Base-by-base conservation (phyloP, 2,888 invertebrate genomes). In the Tinea semifulvella region DNA sequence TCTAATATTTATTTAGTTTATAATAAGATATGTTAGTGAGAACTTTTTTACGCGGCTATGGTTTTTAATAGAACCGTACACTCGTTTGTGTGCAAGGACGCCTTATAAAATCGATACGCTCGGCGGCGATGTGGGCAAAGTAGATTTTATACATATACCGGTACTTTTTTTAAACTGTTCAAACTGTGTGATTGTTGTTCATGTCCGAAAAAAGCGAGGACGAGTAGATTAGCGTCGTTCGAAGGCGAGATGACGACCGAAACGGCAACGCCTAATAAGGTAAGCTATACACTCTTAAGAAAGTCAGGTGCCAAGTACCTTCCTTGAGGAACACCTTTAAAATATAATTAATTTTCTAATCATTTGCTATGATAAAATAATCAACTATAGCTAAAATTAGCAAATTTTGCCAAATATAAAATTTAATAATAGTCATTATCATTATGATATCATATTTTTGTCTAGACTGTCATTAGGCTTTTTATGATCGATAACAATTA, bases 191-290 rank as follows among this genome's bases (percentile, higher is more conserved):
- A 61, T 58, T 73, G 74, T 63, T 75, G 76, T 75, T 63, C 69
- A 72, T 81, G 79, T 74, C 73, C 64, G 60, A 70, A 57, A 63
- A 65, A 52, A 60, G 64, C 57, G 68, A 73, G 60, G 65, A 65
- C 58, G 67, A 73, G 61, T 71, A 74, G 71, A 52, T 54, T 71
- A 50, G 68, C 69, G 53, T 64, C 68, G 51, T 52, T 61, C 49
- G 68, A 68, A 59, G 67, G 56, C 60, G 68, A 69, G 51, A 82
- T 81, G 82, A 82, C 81, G 53, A 81, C 81, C 51, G 82, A 81
- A 54, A 80, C 81, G 53, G 77, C 71, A 58, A 76, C 76, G 70
- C 82, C 79, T 55, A 80, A 68, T 50, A 81, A 81, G 81, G 82
- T 82, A 22, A 13, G 36, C 18, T 18, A 3, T 5, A 35, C n/a